phyloP scores from a whole-genome alignment of 2,797 vertebrate genomes.

The Semaprochilodus insignis region DNA sequence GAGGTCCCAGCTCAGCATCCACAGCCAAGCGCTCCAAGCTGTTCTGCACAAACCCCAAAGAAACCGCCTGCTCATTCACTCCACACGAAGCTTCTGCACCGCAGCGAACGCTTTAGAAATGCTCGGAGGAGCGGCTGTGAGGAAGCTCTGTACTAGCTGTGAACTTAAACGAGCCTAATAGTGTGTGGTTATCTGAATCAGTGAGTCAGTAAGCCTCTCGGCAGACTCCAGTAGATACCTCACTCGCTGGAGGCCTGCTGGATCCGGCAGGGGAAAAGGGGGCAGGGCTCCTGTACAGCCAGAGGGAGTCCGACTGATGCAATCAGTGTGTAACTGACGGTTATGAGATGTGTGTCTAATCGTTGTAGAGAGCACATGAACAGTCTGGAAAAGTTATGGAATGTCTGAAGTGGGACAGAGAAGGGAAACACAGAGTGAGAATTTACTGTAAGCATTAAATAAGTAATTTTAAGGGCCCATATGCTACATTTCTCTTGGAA shows the following conservation, averaged over 20 bases:
- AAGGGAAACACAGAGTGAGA: too few relatives aligned
- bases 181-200: neutral
- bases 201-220: too few relatives aligned
- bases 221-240: slow-evolving; percentile 17
- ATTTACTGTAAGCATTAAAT: too few relatives aligned
- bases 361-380: neutral
- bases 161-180: neutral
- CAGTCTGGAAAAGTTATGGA: neutral
- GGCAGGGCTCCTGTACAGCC: slow-evolving; percentile 34
- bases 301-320: slow-evolving; percentile 49
- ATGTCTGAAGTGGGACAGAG: too few relatives aligned
- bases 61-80: neutral
- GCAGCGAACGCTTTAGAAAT: neutral
- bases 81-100: too few relatives aligned
- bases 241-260: slow-evolving; percentile 23
- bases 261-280: slow-evolving; percentile 37
- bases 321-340: slow-evolving; percentile 54
- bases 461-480: too few relatives aligned
- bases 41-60: neutral
- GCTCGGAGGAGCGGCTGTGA: neutral
- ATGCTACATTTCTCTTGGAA: too few relatives aligned
- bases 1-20: neutral
- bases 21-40: neutral
- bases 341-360: neutral
- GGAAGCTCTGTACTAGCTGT: neutral